Conservation (phyloP, 2,888 invertebrate species). For the Caenorhabditis wallacei region DNA sequence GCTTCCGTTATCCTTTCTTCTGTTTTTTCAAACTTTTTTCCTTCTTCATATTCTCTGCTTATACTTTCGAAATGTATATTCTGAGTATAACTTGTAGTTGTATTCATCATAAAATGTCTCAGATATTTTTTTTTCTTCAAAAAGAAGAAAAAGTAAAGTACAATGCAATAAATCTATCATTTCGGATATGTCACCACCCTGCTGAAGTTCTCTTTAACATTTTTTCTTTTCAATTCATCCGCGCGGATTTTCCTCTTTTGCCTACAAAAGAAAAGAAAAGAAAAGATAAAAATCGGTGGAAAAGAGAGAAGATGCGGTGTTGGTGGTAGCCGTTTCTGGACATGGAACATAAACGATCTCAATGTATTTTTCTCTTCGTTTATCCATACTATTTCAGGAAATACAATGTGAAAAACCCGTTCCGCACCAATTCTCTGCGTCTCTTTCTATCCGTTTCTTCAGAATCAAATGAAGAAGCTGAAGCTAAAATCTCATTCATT, state of each 20-base stretch:
- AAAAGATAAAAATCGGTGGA: slow-evolving; percentile 43
- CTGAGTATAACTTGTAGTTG: too few species aligned
- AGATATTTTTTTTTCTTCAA: not conserved
- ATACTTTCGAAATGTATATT: too few species aligned
- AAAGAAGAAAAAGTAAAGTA: slow-evolving; percentile 18
- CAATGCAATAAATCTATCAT: slow-evolving; percentile 30
- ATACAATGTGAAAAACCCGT: slow-evolving; percentile 47
- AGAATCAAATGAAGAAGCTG: slow-evolving; percentile 39
- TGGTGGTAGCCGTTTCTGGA: slow-evolving; percentile 42
- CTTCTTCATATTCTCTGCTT: too few species aligned
- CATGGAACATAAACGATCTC: slow-evolving; percentile 59
- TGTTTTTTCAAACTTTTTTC: too few species aligned
- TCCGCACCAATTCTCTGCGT: slow-evolving; percentile 58
- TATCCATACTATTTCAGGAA: slow-evolving; percentile 19
- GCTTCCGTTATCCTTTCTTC: too few species aligned
- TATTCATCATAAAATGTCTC: too few species aligned
- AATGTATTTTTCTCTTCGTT: slow-evolving; percentile 1
- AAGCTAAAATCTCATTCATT: slow-evolving; percentile 31
- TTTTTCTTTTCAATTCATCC: slow-evolving; percentile 24
- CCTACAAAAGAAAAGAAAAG: slow-evolving; percentile 37
- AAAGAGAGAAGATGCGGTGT: slow-evolving; percentile 5
- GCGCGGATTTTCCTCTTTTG: slow-evolving; percentile 21
- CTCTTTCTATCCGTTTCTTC: slow-evolving; percentile 22
- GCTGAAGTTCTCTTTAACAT: slow-evolving; percentile 10
- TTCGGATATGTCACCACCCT: slow-evolving; percentile 33